A percentile compares a stretch with the other conserved stretches of the same genome.
Conservation (phyloP, 2,113 vertebrate genomes). For the Diadophis punctatus region DNA sequence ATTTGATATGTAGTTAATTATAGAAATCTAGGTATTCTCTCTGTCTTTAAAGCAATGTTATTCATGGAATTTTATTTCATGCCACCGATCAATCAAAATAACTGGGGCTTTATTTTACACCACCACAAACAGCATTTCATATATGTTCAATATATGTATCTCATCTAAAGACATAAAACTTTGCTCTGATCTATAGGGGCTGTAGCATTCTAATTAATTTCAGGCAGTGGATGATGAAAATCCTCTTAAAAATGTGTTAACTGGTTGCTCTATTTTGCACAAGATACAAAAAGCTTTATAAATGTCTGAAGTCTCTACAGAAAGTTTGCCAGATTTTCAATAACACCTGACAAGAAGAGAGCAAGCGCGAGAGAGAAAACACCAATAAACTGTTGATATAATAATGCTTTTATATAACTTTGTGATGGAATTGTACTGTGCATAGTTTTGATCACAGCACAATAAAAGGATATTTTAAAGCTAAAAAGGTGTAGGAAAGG, state of each 20-base stretch:
- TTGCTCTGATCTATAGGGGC: conserved; percentile 35
- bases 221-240: conserved; percentile 51
- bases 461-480: background rate
- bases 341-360: conserved; percentile 42
- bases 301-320: conserved; percentile 41
- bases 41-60: conserved; percentile 70
- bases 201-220: conserved; percentile 41
- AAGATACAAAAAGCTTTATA: conserved; percentile 40
- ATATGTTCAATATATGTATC: conserved; percentile 42
- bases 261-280: conserved; percentile 36
- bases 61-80: conserved; percentile 73
- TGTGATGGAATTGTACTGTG: background rate
- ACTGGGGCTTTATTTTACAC: conserved; percentile 66
- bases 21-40: conserved; percentile 62
- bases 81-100: conserved; percentile 11
- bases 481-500: background rate
- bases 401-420: background rate
- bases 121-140: conserved; percentile 48
- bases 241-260: conserved; percentile 32
- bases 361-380: background rate
- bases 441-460: background rate
- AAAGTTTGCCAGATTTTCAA: conserved; percentile 39
- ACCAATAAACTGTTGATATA: background rate
- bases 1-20: conserved; percentile 69
- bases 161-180: conserved; percentile 53